Conservation (phyloP, 2,113 vertebrate genomes). For the Campylorhamphus procurvoides region DNA sequence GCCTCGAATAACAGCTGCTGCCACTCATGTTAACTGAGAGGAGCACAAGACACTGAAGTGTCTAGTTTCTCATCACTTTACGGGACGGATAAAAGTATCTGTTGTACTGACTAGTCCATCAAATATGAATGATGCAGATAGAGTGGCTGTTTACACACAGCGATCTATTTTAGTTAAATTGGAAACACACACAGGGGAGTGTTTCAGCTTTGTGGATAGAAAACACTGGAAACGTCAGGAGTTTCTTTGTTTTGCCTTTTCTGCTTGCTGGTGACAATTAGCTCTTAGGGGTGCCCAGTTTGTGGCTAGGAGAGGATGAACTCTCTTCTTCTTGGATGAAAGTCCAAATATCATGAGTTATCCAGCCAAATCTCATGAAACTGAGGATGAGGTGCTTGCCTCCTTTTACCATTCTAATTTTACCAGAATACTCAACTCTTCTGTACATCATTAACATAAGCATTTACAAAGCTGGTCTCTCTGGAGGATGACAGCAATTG, state of each 20-base stretch:
- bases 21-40: conserved; percentile 69
- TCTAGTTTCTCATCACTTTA: conserved; percentile 75
- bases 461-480: conserved; percentile 8
- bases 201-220: conserved; percentile 35
- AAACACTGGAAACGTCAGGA: neutral
- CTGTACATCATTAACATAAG: neutral
- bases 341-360: neutral
- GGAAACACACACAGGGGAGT: conserved; percentile 46
- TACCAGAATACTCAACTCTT: neutral
- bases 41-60: conserved; percentile 65
- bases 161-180: conserved; percentile 75
- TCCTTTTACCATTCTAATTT: neutral
- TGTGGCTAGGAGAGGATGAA: neutral
- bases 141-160: conserved; percentile 74
- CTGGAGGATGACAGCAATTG: conserved; percentile 50
- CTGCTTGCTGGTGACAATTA: neutral
- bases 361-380: neutral
- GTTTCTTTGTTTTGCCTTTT: neutral
- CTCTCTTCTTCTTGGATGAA: neutral
- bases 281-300: neutral
- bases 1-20: conserved; percentile 60
- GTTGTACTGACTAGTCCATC: conserved; percentile 81
- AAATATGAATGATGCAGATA: conserved; percentile 86
- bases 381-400: neutral
- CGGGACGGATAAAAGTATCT: conserved; percentile 57